These are phyloP conservation scores for Strix aluco DNA, from an alignment of 2,113 vertebrate genomes.

Conservation along the genomic window DNA sequence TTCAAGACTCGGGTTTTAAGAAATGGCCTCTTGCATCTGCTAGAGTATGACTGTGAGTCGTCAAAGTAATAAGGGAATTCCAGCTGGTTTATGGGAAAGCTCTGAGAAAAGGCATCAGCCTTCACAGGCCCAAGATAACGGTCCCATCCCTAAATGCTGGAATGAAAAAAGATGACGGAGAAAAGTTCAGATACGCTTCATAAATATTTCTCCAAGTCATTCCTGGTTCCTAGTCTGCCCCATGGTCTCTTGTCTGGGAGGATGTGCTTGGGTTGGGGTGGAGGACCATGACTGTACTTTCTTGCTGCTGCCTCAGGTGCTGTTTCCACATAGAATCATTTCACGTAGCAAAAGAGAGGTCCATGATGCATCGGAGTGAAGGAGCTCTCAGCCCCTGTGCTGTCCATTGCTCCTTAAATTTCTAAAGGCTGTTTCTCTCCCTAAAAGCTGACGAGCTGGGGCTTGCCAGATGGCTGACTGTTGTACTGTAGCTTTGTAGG, in stretches of 20 bases:
- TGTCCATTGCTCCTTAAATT: background rate
- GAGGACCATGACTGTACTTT: background rate
- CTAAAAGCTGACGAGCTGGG: background rate
- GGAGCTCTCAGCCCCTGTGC: background rate
- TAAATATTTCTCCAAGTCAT: background rate
- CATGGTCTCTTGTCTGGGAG: background rate
- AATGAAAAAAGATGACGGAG: background rate
- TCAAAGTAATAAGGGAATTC: background rate
- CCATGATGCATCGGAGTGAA: rapidly evolving
- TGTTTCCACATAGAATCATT: background rate
- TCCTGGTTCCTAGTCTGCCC: background rate
- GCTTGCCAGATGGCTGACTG: background rate
- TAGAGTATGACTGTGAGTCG: background rate
- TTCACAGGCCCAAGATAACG: background rate
- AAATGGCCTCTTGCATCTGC: background rate
- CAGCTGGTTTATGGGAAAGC: background rate
- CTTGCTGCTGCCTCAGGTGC: background rate
- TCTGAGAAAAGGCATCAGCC: background rate
- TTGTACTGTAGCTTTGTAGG: background rate
- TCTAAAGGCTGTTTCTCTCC: background rate
- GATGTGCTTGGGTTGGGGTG: background rate
- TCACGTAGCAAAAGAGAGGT: background rate
- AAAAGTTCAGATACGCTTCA: background rate
- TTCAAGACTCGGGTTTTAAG: background rate
- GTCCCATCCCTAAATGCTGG: background rate